Conservation (phyloP, 2,113 vertebrate genomes). For the Chionis minor region DNA sequence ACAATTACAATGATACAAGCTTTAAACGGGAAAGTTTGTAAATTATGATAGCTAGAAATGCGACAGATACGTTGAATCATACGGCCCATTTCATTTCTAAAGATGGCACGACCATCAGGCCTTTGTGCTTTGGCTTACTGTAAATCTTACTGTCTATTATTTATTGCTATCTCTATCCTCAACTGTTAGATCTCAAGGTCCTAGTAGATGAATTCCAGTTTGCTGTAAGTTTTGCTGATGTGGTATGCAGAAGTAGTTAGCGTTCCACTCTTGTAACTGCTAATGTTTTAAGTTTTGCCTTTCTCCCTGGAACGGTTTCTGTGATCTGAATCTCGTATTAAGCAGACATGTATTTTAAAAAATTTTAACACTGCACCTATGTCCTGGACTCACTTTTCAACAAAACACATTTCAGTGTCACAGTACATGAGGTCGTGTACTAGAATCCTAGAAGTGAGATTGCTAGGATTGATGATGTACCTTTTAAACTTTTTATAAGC, state of each 20-base stretch:
- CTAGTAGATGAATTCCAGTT: background rate
- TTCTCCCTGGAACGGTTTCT: background rate
- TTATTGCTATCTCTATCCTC: background rate
- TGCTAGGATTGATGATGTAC: background rate
- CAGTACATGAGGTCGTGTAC: background rate
- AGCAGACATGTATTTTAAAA: background rate
- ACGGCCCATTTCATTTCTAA: background rate
- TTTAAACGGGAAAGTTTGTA: background rate
- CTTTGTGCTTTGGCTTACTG: background rate
- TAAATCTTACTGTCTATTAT: background rate
- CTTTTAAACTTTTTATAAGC: background rate
- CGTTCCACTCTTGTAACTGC: background rate
- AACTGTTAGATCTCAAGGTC: background rate
- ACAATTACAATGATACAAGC: background rate
- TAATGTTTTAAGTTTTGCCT: background rate
- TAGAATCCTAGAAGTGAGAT: background rate
- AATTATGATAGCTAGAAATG: background rate
- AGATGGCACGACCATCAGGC: background rate
- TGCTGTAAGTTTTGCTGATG: background rate
- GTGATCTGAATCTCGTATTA: background rate
- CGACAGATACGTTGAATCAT: background rate
- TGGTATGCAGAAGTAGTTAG: background rate
- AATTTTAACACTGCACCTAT: background rate
- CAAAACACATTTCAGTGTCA: background rate
- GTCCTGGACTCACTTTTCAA: background rate